These are phyloP conservation scores for Turritopsis dohrnii DNA, from an alignment of 30 jellyfish, hydroid and myxozoan genomes.

Conservation along the genomic window DNA sequence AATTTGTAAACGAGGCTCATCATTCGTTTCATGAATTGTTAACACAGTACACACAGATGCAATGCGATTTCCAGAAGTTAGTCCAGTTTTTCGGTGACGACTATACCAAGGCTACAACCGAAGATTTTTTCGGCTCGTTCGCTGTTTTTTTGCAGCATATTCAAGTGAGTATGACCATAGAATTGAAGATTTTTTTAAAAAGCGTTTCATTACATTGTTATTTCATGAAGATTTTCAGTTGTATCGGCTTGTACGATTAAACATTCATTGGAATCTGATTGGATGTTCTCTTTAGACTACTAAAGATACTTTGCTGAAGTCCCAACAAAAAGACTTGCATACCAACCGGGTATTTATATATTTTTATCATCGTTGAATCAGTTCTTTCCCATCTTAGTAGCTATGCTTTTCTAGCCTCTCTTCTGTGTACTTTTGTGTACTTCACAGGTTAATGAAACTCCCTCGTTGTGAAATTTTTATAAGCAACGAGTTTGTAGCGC, in stretches of 20 bases:
- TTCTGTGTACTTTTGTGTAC: too few relatives aligned
- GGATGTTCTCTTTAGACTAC: not conserved
- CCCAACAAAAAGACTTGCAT: not conserved
- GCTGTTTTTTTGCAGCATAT: constrained; percentile 90
- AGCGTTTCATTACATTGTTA: not conserved
- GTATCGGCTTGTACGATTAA: too few relatives aligned
- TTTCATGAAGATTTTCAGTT: not conserved
- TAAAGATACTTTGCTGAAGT: not conserved
- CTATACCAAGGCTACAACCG: constrained; percentile 50
- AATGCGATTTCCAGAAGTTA: constrained; percentile 46
- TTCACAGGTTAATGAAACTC: too few relatives aligned
- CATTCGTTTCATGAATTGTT: constrained; percentile 54
- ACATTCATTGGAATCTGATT: too few relatives aligned
- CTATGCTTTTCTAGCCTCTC: too few relatives aligned
- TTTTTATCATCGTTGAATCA: not conserved
- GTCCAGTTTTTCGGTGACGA: constrained; percentile 75
- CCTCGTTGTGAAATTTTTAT: too few relatives aligned
- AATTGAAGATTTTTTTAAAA: too few relatives aligned
- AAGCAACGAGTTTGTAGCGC: too few relatives aligned
- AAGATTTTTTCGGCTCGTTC: constrained; percentile 94
- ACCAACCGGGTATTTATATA: not conserved
- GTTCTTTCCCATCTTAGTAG: not conserved
- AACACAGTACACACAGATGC: constrained; percentile 71
- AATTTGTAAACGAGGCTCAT: constrained; percentile 67
- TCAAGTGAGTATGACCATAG: constrained; percentile 41